Percentiles rank a stretch among this genome's conserved stretches.
These are phyloP conservation scores for Brachypterus glaber DNA, from an alignment of 2,888 invertebrate genomes.

Conservation along the genomic window DNA sequence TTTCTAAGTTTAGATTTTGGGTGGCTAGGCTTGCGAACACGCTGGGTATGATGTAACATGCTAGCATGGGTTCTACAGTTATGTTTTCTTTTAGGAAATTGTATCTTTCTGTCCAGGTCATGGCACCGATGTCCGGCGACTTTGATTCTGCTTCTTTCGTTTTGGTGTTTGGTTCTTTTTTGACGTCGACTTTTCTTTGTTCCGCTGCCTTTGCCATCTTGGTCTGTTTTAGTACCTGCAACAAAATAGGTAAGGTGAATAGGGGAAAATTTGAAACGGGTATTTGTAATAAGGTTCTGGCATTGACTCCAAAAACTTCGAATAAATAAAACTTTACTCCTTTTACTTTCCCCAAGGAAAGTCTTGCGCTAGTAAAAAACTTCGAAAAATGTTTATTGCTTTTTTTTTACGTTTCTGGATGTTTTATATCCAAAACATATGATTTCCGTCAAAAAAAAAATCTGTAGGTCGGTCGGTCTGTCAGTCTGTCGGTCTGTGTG, in stretches of 20 bases:
- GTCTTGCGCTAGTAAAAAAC: no score
- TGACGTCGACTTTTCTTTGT: constrained; percentile 17
- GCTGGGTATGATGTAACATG: constrained; percentile 59
- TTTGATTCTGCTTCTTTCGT: constrained; percentile 10
- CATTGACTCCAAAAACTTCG: no score
- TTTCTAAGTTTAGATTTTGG: constrained; percentile 77
- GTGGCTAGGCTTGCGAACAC: constrained; percentile 64
- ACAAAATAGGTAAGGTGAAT: constrained; percentile 2
- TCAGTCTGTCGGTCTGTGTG: no score
- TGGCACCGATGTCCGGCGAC: constrained; percentile 25
- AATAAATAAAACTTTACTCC: no score
- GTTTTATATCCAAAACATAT: no score
- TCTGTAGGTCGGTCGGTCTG: no score
- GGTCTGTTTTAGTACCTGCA: constrained; percentile 22
- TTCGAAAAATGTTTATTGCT: no score
- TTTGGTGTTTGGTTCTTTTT: constrained; percentile 16
- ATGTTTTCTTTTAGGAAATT: constrained; percentile 53
- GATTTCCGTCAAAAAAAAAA: no score
- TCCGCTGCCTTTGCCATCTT: constrained; percentile 26
- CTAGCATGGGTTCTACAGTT: constrained; percentile 67
- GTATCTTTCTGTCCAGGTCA: constrained; percentile 49
- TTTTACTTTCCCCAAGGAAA: no score
- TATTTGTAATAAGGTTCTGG: no score
- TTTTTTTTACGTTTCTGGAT: no score
- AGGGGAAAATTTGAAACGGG: neutral